Percentiles rank a stretch among this genome's conserved stretches.
These are phyloP conservation scores for Tapera naevia DNA, from an alignment of 2,797 vertebrate genomes.

Conservation along the genomic window DNA sequence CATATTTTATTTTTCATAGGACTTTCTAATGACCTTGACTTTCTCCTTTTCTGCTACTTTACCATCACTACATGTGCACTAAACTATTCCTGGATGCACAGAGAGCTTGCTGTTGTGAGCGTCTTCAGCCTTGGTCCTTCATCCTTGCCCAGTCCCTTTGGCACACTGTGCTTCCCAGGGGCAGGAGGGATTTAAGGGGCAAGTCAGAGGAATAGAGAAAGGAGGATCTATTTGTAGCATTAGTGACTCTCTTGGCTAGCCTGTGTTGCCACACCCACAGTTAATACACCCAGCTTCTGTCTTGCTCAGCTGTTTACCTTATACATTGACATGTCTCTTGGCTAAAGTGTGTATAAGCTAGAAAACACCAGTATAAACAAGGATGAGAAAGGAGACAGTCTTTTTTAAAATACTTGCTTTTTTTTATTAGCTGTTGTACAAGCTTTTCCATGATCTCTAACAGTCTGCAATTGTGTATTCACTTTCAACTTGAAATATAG, in stretches of 20 bases:
- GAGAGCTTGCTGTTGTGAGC: rapidly evolving
- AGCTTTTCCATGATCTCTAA: background rate
- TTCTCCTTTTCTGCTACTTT: background rate
- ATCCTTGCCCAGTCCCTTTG: background rate
- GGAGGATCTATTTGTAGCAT: background rate
- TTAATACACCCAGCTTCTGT: background rate
- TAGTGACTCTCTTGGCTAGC: background rate
- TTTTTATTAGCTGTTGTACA: background rate
- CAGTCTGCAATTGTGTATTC: background rate
- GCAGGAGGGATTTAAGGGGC: background rate
- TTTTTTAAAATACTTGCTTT: background rate
- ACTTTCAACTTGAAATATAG: background rate
- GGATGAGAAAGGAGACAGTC: background rate
- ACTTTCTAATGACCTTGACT: background rate
- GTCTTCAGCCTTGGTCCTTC: background rate
- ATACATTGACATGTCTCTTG: rapidly evolving
- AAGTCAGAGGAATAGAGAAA: background rate
- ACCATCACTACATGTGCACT: rapidly evolving
- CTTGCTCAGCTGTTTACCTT: background rate
- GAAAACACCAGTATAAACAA: background rate
- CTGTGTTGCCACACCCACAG: background rate
- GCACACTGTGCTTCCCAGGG: background rate
- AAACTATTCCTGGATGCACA: rapidly evolving
- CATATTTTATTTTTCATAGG: background rate
- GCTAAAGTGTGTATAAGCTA: background rate